Percentiles rank a stretch among this genome's conserved stretches.
phyloP scores from a whole-genome alignment of 1,140 invertebrate species.

The Drosophila ficusphila region DNA sequence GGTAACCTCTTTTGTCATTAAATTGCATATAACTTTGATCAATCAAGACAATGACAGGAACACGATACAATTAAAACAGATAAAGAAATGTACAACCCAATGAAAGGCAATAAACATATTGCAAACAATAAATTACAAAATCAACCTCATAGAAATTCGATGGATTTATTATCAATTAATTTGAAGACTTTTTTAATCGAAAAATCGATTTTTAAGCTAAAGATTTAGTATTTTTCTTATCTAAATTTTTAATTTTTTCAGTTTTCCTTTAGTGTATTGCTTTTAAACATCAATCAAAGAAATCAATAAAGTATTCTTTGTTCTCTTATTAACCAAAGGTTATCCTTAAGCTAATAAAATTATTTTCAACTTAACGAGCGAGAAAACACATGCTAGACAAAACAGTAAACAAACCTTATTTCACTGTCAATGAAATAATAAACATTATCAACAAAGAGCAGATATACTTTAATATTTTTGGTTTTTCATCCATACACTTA shows the following conservation, averaged over 20 bases:
- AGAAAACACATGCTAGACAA: not conserved
- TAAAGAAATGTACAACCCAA: not conserved
- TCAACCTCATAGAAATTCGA: too few relatives aligned
- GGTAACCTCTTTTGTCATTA: not conserved
- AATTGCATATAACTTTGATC: not conserved
- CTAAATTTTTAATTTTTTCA: not conserved
- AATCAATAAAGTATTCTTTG: not conserved
- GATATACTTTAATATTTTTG: not conserved
- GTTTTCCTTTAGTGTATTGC: too few relatives aligned
- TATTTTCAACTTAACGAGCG: not conserved
- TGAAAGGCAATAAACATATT: not conserved
- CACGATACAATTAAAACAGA: not conserved
- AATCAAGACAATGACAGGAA: not conserved
- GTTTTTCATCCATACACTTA: not conserved
- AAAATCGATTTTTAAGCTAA: not conserved
- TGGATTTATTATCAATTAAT: not conserved
- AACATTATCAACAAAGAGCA: not conserved
- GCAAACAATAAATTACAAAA: not conserved
- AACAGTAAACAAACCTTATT: conserved; percentile 5
- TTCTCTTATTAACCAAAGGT: not conserved
- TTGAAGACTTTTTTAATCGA: not conserved
- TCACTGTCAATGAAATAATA: conserved; percentile 1
- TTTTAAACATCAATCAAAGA: too few relatives aligned
- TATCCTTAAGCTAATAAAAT: not conserved
- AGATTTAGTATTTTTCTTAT: not conserved